Evolutionary conservation across 1,140 invertebrate genomes (phyloP).

Genomic region (Campoletis sonorensis): DNA sequence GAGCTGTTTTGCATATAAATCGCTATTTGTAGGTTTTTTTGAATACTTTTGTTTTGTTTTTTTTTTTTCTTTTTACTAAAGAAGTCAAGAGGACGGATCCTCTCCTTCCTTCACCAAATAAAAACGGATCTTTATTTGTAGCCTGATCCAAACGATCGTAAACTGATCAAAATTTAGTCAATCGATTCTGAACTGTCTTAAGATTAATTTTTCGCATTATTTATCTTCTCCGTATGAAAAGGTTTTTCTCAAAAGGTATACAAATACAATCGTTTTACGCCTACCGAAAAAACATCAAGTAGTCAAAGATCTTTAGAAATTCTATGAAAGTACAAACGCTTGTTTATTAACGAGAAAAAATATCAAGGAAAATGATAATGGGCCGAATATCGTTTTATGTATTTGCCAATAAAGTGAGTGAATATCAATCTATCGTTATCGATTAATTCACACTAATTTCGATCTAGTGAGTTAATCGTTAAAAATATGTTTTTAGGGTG

Average conservation of each 20-base stretch:
- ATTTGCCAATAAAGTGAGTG: conserved; percentile 1
- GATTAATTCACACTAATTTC: conserved; percentile 30
- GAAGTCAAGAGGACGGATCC: conserved; percentile 12
- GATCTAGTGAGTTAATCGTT: conserved; percentile 33
- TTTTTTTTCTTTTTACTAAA: background rate
- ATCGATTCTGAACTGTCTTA: conserved; percentile 14
- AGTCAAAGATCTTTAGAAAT: conserved; percentile 57
- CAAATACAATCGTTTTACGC: conserved; percentile 55
- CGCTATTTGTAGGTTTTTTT: background rate
- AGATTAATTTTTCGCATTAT: conserved; percentile 22
- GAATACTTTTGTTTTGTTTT: too few species aligned
- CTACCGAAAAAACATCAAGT: conserved; percentile 44
- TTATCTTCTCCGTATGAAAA: conserved; percentile 50
- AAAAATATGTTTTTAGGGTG: conserved; percentile 14
- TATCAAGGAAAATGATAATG: background rate
- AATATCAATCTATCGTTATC: conserved; percentile 31
- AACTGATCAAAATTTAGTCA: background rate
- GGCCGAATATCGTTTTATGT: conserved; percentile 9
- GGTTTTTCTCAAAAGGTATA: conserved; percentile 47
- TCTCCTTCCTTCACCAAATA: background rate
- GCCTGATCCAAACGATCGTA: conserved; percentile 18
- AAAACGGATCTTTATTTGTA: background rate
- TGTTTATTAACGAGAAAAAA: conserved; percentile 23
- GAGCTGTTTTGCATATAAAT: background rate
- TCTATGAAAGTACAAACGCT: conserved; percentile 66